These are phyloP conservation scores for Triops longicaudatus DNA, from an alignment of 1,140 invertebrate species.

Conservation along the genomic window DNA sequence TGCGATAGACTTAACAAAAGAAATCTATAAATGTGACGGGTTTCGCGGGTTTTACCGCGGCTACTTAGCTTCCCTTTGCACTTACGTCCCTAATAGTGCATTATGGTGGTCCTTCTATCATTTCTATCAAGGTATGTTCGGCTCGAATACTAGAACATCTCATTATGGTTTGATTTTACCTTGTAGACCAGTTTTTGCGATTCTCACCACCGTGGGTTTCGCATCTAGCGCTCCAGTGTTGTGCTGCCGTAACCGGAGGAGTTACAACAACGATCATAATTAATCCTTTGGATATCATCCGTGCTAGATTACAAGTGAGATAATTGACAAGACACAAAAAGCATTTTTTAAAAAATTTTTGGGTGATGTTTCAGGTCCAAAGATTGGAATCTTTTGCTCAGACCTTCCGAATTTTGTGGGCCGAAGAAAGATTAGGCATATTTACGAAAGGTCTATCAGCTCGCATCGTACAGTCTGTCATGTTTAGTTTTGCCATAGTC, in stretches of 20 bases:
- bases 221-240: constrained; percentile 75
- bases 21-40: constrained; percentile 71
- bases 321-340: background rate
- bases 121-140: constrained; percentile 73
- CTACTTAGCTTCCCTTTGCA: constrained; percentile 79
- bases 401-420: constrained; percentile 73
- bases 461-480: constrained; percentile 75
- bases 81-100: constrained; percentile 90
- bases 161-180: background rate
- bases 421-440: constrained; percentile 73
- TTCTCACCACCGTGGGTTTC: constrained; percentile 68
- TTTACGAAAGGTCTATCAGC: constrained; percentile 88
- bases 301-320: constrained; percentile 75
- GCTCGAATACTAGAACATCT: background rate
- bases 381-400: constrained; percentile 67
- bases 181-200: constrained; percentile 63
- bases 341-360: constrained; percentile 14
- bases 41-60: constrained; percentile 84
- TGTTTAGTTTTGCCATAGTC: constrained; percentile 80
- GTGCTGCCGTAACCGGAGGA: constrained; percentile 79
- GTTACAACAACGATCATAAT: constrained; percentile 86
- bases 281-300: constrained; percentile 86
- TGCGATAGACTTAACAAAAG: constrained; percentile 56
- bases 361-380: constrained; percentile 55
- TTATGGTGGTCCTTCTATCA: constrained; percentile 96